Evolutionary conservation across 2,888 invertebrate genomes (phyloP).

Genomic region (Drosophila hamatofila): DNA sequence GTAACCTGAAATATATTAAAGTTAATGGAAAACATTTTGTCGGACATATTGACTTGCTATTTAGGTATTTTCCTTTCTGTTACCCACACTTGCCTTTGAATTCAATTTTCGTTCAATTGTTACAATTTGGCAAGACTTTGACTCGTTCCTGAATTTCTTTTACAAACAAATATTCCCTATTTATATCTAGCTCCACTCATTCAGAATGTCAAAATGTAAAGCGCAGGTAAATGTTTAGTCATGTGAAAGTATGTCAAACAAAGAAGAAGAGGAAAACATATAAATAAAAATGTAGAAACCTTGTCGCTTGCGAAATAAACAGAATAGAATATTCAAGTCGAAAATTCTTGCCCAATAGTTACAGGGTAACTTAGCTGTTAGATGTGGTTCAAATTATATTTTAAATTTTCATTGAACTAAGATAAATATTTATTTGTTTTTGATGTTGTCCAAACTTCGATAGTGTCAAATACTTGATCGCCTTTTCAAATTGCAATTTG

Average conservation of each 20-base stretch:
- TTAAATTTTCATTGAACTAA: too few species aligned
- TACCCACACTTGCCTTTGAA: not conserved
- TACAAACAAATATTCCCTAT: not conserved
- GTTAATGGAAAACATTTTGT: not conserved
- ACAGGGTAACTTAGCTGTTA: not conserved
- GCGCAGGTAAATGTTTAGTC: not conserved
- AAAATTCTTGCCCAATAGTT: not conserved
- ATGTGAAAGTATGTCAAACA: constrained; percentile 16
- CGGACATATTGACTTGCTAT: not conserved
- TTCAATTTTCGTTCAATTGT: not conserved
- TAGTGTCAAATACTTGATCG: too few species aligned
- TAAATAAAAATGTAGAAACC: constrained; percentile 2
- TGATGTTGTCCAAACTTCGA: too few species aligned
- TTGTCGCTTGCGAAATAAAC: not conserved
- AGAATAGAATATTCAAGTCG: not conserved
- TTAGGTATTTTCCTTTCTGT: not conserved
- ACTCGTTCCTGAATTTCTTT: not conserved
- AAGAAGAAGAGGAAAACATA: not conserved
- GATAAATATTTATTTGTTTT: too few species aligned
- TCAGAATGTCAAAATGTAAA: constrained; percentile 9
- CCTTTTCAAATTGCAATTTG: too few species aligned
- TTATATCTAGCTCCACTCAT: constrained; percentile 1
- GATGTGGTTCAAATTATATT: too few species aligned
- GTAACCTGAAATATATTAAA: not conserved
- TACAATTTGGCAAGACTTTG: not conserved